phyloP scores from a whole-genome alignment of 2,888 invertebrate species.

The Melieria omissa region DNA sequence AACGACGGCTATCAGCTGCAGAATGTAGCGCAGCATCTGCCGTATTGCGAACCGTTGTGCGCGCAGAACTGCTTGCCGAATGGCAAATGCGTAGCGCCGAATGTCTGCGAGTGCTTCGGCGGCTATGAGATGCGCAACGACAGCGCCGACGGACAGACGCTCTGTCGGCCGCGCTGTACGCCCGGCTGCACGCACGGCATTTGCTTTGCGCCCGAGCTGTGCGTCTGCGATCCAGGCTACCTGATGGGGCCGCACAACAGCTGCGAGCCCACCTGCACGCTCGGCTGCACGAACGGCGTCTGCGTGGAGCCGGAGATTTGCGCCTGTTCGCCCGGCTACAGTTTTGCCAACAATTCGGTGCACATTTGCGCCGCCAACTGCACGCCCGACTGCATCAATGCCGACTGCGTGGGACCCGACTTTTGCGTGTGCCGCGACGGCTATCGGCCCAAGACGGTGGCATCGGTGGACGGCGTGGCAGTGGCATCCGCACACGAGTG shows the following conservation, averaged over 20 bases:
- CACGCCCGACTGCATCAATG: conserved; percentile 60
- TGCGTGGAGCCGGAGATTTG: conserved; percentile 68
- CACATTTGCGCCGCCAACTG: conserved; percentile 60
- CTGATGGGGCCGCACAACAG: conserved; percentile 56
- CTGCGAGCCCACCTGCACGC: conserved; percentile 57
- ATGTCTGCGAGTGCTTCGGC: conserved; percentile 63
- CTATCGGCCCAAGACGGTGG: conserved; percentile 49
- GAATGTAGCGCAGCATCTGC: conserved; percentile 52
- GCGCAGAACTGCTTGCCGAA: conserved; percentile 52
- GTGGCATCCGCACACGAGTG: conserved; percentile 2
- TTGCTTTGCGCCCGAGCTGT: conserved; percentile 53
- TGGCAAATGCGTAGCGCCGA: conserved; percentile 58
- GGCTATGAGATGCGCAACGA: conserved; percentile 55
- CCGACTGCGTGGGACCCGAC: conserved; percentile 62
- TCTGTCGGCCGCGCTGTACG: conserved; percentile 51
- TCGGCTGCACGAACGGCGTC: conserved; percentile 56
- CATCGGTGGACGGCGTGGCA: too few species aligned
- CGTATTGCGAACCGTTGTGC: conserved; percentile 59
- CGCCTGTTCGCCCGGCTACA: conserved; percentile 48
- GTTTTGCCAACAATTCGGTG: conserved; percentile 39
- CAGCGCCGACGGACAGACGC: background rate
- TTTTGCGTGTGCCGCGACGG: conserved; percentile 56
- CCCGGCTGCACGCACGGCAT: conserved; percentile 53
- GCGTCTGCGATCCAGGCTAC: conserved; percentile 56
- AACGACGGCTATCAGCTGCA: conserved; percentile 58